Evolutionary conservation across 2,797 vertebrate species (phyloP).

Genomic region (Semaprochilodus insignis): DNA sequence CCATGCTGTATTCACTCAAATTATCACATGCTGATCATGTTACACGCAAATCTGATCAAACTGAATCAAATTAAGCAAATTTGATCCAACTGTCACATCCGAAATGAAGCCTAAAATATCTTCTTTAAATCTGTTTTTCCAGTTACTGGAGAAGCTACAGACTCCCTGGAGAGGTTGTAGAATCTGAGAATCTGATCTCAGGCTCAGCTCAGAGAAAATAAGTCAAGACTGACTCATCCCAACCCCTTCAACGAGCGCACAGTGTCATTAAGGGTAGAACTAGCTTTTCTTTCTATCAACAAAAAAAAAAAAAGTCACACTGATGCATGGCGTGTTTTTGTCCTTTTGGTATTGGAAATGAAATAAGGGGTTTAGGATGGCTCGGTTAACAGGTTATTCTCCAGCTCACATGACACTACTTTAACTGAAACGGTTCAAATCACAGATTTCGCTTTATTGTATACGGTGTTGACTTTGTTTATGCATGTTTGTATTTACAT

Average conservation of each 20-base stretch:
- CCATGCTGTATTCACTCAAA: neutral
- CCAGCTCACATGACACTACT: neutral
- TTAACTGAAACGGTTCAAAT: neutral
- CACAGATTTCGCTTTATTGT: neutral
- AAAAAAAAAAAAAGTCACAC: neutral
- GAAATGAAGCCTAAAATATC: neutral
- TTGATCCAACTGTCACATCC: neutral
- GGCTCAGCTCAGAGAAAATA: neutral
- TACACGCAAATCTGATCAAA: neutral
- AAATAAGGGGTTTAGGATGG: too few relatives aligned
- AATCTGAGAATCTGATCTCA: neutral
- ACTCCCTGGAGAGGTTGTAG: neutral
- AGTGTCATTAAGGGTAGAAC: neutral
- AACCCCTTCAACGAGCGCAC: neutral
- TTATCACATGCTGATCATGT: neutral
- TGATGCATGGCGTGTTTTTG: neutral
- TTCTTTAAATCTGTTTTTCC: too few relatives aligned
- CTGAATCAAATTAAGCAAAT: neutral
- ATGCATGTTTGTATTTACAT: neutral
- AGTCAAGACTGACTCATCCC: neutral
- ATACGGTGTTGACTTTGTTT: neutral
- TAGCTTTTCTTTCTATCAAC: neutral
- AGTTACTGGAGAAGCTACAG: neutral
- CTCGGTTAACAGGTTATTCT: neutral
- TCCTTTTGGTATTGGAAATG: neutral